phyloP scores from a whole-genome alignment of 2,888 invertebrate genomes.

The Drosophila mimetica region DNA sequence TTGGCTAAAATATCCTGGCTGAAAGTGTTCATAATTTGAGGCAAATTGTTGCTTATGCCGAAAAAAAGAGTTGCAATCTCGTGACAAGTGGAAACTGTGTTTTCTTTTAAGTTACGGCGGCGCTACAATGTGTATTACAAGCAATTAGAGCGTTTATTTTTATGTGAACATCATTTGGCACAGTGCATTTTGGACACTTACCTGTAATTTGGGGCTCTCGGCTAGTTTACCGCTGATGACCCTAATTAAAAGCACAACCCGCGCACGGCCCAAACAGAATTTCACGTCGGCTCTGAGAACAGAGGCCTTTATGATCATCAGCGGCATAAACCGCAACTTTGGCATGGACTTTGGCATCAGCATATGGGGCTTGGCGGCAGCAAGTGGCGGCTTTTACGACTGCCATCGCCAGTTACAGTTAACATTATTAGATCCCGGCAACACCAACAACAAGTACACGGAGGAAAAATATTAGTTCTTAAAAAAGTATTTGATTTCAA shows the following conservation, averaged over 20 bases:
- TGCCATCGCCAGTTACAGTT: slow-evolving; percentile 69
- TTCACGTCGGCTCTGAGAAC: slow-evolving; percentile 16
- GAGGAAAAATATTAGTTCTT: neutral
- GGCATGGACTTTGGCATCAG: slow-evolving; percentile 44
- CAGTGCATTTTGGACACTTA: slow-evolving; percentile 26
- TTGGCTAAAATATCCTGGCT: slow-evolving; percentile 24
- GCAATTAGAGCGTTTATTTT: slow-evolving; percentile 47
- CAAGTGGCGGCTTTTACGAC: slow-evolving; percentile 59
- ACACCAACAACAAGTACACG: slow-evolving; percentile 50
- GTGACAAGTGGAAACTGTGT: slow-evolving; percentile 26
- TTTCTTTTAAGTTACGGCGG: neutral
- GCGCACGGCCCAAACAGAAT: slow-evolving; percentile 42
- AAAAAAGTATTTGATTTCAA: neutral
- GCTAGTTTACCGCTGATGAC: slow-evolving; percentile 47
- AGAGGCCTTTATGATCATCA: slow-evolving; percentile 44
- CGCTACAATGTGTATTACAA: slow-evolving; percentile 32
- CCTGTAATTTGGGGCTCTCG: slow-evolving; percentile 42
- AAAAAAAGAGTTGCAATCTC: slow-evolving; percentile 34
- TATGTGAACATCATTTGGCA: slow-evolving; percentile 35
- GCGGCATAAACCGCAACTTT: slow-evolving; percentile 38
- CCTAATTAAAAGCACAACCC: slow-evolving; percentile 52
- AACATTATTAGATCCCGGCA: slow-evolving; percentile 65
- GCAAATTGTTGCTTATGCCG: slow-evolving; percentile 21
- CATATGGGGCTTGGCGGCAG: slow-evolving; percentile 42
- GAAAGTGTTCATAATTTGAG: slow-evolving; percentile 32